Evolutionary conservation across 2,888 invertebrate species (phyloP), one percentile per base, ranked within the genome.

Genomic region (Muschampia plurimacula): DNA sequence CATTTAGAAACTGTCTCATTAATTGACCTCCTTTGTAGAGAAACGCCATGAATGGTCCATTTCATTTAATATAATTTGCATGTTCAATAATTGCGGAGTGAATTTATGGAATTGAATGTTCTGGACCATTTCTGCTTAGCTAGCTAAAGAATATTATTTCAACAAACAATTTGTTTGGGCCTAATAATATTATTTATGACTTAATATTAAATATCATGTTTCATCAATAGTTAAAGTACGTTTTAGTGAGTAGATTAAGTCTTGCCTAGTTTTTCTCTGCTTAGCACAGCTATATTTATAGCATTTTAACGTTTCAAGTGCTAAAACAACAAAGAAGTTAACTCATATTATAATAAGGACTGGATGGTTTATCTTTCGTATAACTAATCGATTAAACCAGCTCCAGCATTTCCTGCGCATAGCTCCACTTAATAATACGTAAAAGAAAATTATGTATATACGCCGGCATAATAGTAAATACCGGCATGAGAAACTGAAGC

Each of bases 1-100:
- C 36, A 69, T 64, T 70, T 65, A 71, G 46, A 65, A 60, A 71
- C 71, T 71, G 71, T 71, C 71, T 71, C 71, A 71, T 65, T 71
- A 71, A 65, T 64, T 65, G 32, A 59, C 65, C 46, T 70, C 65
- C 22, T 70, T 69, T n/a, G 49, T 69, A 12, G 55, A 49, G 39
- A 32, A 36, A 22, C 6, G 15, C 32, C 3, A n/a, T 39, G 36
- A 60, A n/a, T 32, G 36, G 60, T 39, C 60, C 36, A n/a, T 60
- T 60, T 60, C 22, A 10, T 59, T 10, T 59, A 12, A 32, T 60
- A 6, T n/a, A 60, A 32, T n/a, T 60, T 2, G 28, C 10, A n/a
- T n/a, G 6, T 52, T 52, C 10, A 15, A 13, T 15, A n/a, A 52
- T 13, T 13, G 7, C 13, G 10, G 4, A 52, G n/a, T 36, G 39